A percentile compares a stretch with the other conserved stretches of the same genome.
Evolutionary conservation across 2,113 vertebrate species (phyloP).

Genomic region (Neogale vison): DNA sequence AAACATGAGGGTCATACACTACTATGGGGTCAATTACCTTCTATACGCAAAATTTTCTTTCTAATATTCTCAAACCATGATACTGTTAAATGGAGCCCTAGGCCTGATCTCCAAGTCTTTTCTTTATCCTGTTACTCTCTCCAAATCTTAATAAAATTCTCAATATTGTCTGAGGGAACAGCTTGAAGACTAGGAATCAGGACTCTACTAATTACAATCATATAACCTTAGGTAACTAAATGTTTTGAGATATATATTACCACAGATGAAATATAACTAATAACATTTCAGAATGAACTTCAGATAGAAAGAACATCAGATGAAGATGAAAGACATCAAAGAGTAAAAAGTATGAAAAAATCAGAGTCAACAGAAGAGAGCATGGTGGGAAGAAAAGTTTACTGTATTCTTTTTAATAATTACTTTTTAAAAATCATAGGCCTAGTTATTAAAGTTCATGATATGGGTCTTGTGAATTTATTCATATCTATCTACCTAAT

Average conservation of each 20-base stretch:
- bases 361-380: background rate
- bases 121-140: background rate
- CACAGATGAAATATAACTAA: background rate
- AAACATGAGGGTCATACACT: background rate
- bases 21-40: background rate
- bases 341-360: background rate
- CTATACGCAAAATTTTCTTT: background rate
- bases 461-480: background rate
- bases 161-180: background rate
- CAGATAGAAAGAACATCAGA: background rate
- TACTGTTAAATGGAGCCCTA: background rate
- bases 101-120: background rate
- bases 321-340: background rate
- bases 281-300: background rate
- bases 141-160: background rate
- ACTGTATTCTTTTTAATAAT: background rate
- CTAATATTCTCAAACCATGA: background rate
- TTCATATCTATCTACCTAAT: background rate
- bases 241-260: background rate
- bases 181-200: background rate
- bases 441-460: background rate
- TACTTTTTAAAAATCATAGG: background rate
- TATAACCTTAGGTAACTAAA: background rate
- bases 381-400: accelerated
- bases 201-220: background rate